Conservation (phyloP, 2,113 vertebrate genomes). For the Vidua macroura region DNA sequence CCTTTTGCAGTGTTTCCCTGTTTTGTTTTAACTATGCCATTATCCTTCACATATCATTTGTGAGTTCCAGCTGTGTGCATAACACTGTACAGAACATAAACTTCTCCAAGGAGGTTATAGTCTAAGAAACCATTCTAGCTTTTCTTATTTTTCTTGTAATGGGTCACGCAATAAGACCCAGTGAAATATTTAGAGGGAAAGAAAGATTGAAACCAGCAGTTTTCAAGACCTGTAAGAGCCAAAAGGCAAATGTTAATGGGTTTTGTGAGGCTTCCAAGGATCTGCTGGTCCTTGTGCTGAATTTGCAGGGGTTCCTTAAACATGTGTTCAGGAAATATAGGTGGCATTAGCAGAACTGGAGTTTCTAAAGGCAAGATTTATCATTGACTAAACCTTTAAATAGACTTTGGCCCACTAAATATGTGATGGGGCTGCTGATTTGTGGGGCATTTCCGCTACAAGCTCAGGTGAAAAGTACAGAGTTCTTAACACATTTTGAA, state of each 20-base stretch:
- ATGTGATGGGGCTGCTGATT: not conserved
- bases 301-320: conserved; percentile 52
- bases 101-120: not conserved
- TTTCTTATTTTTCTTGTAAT: conserved; percentile 45
- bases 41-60: conserved; percentile 40
- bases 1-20: not conserved
- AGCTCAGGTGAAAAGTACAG: not conserved
- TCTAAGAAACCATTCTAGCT: conserved; percentile 50
- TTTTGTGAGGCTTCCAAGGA: conserved; percentile 60
- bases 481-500: not conserved
- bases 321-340: conserved; percentile 49
- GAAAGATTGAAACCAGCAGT: conserved; percentile 40
- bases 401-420: not conserved
- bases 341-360: conserved; percentile 1
- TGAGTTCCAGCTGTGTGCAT: conserved; percentile 52
- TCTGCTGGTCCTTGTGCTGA: conserved; percentile 49
- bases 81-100: conserved; percentile 47
- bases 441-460: not conserved
- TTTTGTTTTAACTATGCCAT: conserved; percentile 37
- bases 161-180: conserved; percentile 34
- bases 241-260: conserved; percentile 60
- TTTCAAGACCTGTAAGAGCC: conserved; percentile 19
- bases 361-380: conserved; percentile 20
- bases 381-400: conserved; percentile 20
- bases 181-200: conserved; percentile 51